phyloP scores from a whole-genome alignment of 1,140 invertebrate genomes.

The Microplitis mediator region DNA sequence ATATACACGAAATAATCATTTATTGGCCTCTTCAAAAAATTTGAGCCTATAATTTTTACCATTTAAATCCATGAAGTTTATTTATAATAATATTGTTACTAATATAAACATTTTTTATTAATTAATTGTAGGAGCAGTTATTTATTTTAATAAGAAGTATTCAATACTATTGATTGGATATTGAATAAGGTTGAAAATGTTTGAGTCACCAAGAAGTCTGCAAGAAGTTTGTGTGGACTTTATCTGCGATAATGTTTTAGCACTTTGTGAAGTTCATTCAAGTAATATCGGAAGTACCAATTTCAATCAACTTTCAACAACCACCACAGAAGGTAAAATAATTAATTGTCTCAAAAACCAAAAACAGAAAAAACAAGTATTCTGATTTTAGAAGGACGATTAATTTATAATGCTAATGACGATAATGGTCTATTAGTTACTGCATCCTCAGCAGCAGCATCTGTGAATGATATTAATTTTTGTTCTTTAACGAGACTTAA shows the following conservation, averaged over 20 bases:
- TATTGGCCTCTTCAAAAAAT: no score
- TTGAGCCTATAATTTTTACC: no score
- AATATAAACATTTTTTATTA: no score
- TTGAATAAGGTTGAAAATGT: slow-evolving; percentile 61
- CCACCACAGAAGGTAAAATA: slow-evolving; percentile 13
- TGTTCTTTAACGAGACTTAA: slow-evolving; percentile 57
- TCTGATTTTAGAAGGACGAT: slow-evolving; percentile 16
- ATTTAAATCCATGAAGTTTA: no score
- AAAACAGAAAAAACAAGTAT: not conserved
- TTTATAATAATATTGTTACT: no score
- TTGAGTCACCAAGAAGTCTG: slow-evolving; percentile 68
- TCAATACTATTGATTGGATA: not conserved
- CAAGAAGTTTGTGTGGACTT: slow-evolving; percentile 73
- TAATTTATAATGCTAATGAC: not conserved
- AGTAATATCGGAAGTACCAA: slow-evolving; percentile 39
- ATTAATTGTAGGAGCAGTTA: no score
- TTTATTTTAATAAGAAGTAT: no score
- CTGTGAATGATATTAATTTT: slow-evolving; percentile 41
- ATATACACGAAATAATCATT: no score
- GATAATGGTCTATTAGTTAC: not conserved
- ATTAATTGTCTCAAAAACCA: no score
- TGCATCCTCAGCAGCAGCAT: slow-evolving; percentile 31
- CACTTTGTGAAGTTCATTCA: slow-evolving; percentile 63
- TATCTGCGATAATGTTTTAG: slow-evolving; percentile 72
- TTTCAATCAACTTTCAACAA: slow-evolving; percentile 18